Evolutionary conservation across 2,888 invertebrate genomes (phyloP).

Genomic region (Amblyjoppa proteus): DNA sequence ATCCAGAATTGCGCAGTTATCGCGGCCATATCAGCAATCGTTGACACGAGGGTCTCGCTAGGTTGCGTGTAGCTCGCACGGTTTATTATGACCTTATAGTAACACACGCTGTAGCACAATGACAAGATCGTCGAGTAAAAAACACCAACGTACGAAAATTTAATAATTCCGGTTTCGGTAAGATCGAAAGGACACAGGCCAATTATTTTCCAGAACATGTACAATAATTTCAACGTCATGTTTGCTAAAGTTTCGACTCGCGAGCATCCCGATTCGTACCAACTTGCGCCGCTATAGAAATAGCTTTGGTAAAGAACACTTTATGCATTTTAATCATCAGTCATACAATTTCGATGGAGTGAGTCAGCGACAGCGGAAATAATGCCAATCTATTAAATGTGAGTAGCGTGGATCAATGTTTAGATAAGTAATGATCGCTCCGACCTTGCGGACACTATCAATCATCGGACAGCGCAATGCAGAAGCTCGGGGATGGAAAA

Average conservation of each 20-base stretch:
- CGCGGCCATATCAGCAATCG: slow-evolving; percentile 12
- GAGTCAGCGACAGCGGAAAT: not conserved
- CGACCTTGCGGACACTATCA: not conserved
- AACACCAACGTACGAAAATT: not conserved
- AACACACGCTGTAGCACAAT: not conserved
- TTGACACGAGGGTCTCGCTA: slow-evolving; percentile 10
- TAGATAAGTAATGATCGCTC: slow-evolving; percentile 14
- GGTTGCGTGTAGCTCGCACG: not conserved
- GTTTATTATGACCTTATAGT: not conserved
- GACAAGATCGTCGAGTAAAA: slow-evolving; percentile 7
- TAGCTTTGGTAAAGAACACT: not conserved
- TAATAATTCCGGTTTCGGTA: not conserved
- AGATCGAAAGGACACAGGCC: slow-evolving; percentile 51
- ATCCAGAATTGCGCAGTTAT: not conserved
- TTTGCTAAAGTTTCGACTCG: not conserved
- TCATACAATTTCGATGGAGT: not conserved
- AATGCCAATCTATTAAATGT: slow-evolving; percentile 12
- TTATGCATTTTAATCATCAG: not conserved
- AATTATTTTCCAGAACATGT: slow-evolving; percentile 47
- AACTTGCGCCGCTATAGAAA: not conserved
- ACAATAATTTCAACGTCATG: slow-evolving; percentile 24
- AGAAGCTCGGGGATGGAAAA: not conserved
- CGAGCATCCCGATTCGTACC: not conserved
- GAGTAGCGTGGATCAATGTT: not conserved
- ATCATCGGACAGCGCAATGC: not conserved